phyloP scores from a whole-genome alignment of 2,888 invertebrate species.

The Cerastis rubricosa region DNA sequence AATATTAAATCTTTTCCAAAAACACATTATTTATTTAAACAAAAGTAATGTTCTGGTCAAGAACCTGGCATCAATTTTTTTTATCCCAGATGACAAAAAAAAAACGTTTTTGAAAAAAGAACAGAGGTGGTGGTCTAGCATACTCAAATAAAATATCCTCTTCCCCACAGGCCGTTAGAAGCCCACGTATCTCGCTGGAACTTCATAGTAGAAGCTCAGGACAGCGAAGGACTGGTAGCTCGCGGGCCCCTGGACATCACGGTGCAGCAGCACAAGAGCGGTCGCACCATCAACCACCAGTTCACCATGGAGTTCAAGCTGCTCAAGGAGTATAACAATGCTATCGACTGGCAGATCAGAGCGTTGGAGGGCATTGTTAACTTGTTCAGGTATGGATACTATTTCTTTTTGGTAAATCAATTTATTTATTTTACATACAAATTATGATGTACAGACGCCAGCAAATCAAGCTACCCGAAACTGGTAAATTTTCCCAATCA shows the following conservation, averaged over 20 bases:
- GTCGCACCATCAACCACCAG: constrained; percentile 95
- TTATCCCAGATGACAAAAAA: too few relatives aligned
- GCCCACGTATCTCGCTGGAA: constrained; percentile 95
- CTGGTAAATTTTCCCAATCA: too few relatives aligned
- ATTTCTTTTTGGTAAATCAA: background rate
- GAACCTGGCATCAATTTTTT: too few relatives aligned
- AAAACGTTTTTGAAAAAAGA: too few relatives aligned
- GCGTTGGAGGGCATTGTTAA: constrained; percentile 91
- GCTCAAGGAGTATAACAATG: constrained; percentile 89
- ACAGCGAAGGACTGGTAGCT: constrained; percentile 94
- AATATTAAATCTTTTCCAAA: too few relatives aligned
- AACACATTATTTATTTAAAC: too few relatives aligned
- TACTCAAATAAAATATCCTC: too few relatives aligned
- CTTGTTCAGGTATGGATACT: constrained; percentile 81
- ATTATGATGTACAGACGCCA: too few relatives aligned
- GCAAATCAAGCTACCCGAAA: too few relatives aligned
- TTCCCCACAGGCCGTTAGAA: constrained; percentile 93
- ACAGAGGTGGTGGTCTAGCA: too few relatives aligned
- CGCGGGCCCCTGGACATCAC: constrained; percentile 94
- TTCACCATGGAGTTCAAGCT: constrained; percentile 93
- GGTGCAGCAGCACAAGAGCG: constrained; percentile 95
- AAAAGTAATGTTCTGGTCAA: too few relatives aligned
- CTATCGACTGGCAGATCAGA: constrained; percentile 95
- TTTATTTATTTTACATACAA: too few relatives aligned
- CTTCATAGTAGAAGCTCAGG: constrained; percentile 95